Conservation (phyloP, 2,888 invertebrate genomes). For the Gastracanthus pulcherrimus region DNA sequence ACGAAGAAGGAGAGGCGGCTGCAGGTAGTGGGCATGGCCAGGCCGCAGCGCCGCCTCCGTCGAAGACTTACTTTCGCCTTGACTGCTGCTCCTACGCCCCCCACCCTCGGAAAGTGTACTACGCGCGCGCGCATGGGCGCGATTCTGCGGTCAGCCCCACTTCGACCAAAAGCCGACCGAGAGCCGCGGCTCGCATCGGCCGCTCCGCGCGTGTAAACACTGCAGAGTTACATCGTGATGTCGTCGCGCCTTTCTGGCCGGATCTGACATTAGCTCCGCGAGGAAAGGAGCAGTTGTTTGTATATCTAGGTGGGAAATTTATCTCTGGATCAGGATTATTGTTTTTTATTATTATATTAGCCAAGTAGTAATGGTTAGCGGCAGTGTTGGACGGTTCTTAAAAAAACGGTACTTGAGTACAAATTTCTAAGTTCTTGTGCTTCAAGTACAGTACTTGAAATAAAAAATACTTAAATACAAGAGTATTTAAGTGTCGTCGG, state of each 20-base stretch:
- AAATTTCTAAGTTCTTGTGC: no score
- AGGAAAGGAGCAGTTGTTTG: no score
- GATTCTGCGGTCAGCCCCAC: slow-evolving; percentile 63
- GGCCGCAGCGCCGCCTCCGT: slow-evolving; percentile 75
- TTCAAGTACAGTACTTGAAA: no score
- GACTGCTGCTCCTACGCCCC: slow-evolving; percentile 59
- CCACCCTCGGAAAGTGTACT: background rate
- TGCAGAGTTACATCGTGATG: background rate
- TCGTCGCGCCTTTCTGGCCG: background rate
- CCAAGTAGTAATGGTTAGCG: no score
- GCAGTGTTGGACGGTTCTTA: no score
- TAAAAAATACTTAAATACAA: no score
- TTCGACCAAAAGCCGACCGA: slow-evolving; percentile 53
- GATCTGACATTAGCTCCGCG: no score
- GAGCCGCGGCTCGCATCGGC: slow-evolving; percentile 7
- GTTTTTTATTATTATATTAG: no score
- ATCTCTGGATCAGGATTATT: no score
- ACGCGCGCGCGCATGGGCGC: slow-evolving; percentile 27
- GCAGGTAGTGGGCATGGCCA: slow-evolving; percentile 73
- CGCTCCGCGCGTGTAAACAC: background rate
- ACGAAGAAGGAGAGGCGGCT: slow-evolving; percentile 64
- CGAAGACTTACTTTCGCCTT: slow-evolving; percentile 74
- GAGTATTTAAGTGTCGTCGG: no score
- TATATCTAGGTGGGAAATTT: no score
- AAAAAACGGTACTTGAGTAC: no score